Evolutionary conservation across 2,797 vertebrate genomes (phyloP).

Genomic region (Esox lucius): DNA sequence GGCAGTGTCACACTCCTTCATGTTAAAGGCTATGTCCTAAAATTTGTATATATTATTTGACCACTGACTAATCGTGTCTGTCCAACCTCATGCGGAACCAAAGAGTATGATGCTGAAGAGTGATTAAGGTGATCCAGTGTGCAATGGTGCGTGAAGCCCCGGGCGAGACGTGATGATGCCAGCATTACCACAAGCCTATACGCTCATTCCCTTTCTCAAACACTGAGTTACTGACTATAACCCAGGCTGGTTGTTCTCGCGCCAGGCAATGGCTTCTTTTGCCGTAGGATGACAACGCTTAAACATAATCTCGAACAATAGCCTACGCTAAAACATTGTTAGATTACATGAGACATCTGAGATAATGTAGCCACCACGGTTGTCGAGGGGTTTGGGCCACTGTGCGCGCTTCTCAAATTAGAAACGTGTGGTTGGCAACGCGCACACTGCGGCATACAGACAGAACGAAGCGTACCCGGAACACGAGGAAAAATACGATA

Average conservation of each 20-base stretch:
- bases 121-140: constrained; percentile 37
- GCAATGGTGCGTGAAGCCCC: constrained; percentile 20
- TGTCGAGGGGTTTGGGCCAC: constrained; percentile 29
- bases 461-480: constrained; percentile 36
- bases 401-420: constrained; percentile 40
- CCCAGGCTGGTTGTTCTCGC: constrained; percentile 10
- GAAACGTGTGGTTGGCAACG: constrained; percentile 54
- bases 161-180: constrained; percentile 44
- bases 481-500: constrained; percentile 28
- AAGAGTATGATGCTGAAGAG: constrained; percentile 33
- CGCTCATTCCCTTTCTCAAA: constrained; percentile 1
- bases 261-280: constrained; percentile 20
- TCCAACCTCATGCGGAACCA: constrained; percentile 43
- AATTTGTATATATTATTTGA: constrained; percentile 24
- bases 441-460: constrained; percentile 74
- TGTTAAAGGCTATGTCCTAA: background rate
- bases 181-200: constrained; percentile 27
- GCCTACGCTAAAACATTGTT: background rate
- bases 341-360: constrained; percentile 13
- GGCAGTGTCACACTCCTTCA: background rate
- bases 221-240: constrained; percentile 26
- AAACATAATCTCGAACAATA: background rate
- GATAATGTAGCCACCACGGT: constrained; percentile 21
- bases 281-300: background rate
- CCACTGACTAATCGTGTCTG: constrained; percentile 53